These are phyloP conservation scores for Brachyhypopomus gauderio DNA, from an alignment of 2,113 vertebrate genomes.

Conservation along the genomic window DNA sequence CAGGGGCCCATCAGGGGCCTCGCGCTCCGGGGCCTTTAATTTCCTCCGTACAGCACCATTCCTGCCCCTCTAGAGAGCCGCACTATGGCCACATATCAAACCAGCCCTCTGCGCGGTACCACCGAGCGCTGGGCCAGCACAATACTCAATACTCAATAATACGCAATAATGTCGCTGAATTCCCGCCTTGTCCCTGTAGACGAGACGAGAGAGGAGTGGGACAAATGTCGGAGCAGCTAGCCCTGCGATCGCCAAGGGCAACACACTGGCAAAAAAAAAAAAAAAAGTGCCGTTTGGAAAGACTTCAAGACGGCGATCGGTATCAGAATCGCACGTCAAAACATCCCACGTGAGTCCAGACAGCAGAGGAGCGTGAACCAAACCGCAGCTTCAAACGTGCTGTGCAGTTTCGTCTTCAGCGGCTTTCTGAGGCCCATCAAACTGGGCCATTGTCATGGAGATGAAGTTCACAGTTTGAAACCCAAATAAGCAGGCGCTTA, in stretches of 20 bases:
- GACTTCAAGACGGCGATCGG: neutral
- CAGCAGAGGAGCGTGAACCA: neutral
- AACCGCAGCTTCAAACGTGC: neutral
- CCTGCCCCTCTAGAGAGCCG: slow-evolving; percentile 38
- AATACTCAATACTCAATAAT: slow-evolving; percentile 11
- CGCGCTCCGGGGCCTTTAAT: slow-evolving; percentile 47
- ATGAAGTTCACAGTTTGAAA: slow-evolving; percentile 20
- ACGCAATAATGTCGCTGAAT: slow-evolving; percentile 9
- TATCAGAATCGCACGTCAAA: neutral
- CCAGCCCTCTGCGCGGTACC: slow-evolving; percentile 40
- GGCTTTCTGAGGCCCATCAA: neutral
- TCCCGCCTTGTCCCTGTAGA: slow-evolving; percentile 6
- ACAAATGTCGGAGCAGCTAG: neutral
- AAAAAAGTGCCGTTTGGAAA: neutral
- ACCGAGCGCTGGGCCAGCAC: slow-evolving; percentile 33
- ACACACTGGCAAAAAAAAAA: neutral
- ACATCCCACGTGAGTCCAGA: neutral
- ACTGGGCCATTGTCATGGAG: neutral
- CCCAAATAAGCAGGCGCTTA: slow-evolving; percentile 14
- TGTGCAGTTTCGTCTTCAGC: neutral
- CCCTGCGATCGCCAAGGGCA: neutral
- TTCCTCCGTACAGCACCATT: slow-evolving; percentile 41
- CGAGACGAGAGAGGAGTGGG: neutral
- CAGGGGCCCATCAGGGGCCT: slow-evolving; percentile 17
- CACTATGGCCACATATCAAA: slow-evolving; percentile 50